Conservation (phyloP, 1,140 invertebrate genomes). For the Tribolium madens region DNA sequence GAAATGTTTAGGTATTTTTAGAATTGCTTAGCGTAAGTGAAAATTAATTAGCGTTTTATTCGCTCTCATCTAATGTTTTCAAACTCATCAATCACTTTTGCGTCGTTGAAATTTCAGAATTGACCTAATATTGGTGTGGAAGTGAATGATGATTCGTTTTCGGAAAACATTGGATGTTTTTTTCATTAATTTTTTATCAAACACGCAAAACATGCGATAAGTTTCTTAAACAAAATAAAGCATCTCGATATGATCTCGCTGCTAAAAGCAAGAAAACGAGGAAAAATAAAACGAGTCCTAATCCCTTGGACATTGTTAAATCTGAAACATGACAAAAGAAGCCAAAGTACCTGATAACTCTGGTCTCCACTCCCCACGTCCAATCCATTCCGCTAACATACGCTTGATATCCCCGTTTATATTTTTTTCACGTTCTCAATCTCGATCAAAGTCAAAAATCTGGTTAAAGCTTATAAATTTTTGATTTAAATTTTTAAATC, state of each 20-base stretch:
- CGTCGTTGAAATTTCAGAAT: too few species aligned
- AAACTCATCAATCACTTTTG: too few species aligned
- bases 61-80: too few species aligned
- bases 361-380: neutral
- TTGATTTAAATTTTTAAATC: conserved; percentile 11
- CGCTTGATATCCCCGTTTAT: conserved; percentile 5
- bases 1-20: too few species aligned
- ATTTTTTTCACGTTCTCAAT: conserved; percentile 27
- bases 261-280: neutral
- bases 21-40: too few species aligned
- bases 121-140: too few species aligned
- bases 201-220: neutral
- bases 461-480: conserved; percentile 28
- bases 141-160: neutral
- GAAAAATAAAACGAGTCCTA: neutral
- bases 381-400: neutral
- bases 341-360: neutral
- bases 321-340: neutral
- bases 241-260: neutral
- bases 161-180: neutral
- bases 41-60: too few species aligned
- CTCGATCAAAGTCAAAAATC: conserved; percentile 21
- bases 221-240: neutral
- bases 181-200: neutral
- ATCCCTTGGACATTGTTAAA: neutral